phyloP scores from a whole-genome alignment of 1,140 invertebrate genomes.

The Ostrea edulis region DNA sequence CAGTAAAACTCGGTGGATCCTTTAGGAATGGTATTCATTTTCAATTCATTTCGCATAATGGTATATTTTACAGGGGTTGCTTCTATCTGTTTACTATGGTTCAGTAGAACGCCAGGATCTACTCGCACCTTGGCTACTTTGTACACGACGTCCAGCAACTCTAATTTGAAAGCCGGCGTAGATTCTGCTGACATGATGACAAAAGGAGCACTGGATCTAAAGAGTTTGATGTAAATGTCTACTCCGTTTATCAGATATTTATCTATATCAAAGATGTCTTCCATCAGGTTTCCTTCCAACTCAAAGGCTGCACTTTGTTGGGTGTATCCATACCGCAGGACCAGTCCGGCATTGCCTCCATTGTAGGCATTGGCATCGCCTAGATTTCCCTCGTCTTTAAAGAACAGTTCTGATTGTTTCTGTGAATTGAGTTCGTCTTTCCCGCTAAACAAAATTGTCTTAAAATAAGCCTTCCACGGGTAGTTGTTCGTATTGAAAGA shows the following conservation, averaged over 20 bases:
- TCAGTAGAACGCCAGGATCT: slow-evolving; percentile 51
- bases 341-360: slow-evolving; percentile 39
- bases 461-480: slow-evolving; percentile 54
- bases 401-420: slow-evolving; percentile 46
- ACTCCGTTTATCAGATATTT: slow-evolving; percentile 51
- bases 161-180: slow-evolving; percentile 41
- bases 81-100: slow-evolving; percentile 50
- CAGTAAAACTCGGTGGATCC: slow-evolving; percentile 48
- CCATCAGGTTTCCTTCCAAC: slow-evolving; percentile 44
- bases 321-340: slow-evolving; percentile 46
- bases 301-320: slow-evolving; percentile 46
- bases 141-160: slow-evolving; percentile 47
- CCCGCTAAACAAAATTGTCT: slow-evolving; percentile 47
- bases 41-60: slow-evolving; percentile 43
- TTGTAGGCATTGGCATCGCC: slow-evolving; percentile 37
- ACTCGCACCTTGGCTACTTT: slow-evolving; percentile 48
- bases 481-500: slow-evolving; percentile 54
- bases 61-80: slow-evolving; percentile 46
- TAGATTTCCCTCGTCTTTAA: slow-evolving; percentile 42
- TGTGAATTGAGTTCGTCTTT: slow-evolving; percentile 47
- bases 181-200: slow-evolving; percentile 44
- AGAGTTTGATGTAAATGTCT: slow-evolving; percentile 53
- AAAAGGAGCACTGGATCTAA: slow-evolving; percentile 47
- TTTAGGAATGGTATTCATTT: slow-evolving; percentile 40
- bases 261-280: slow-evolving; percentile 47